A percentile compares a stretch with the other conserved stretches of the same genome.
These are phyloP conservation scores for Nomada ferruginata DNA, from an alignment of 2,888 invertebrate genomes.

Conservation along the genomic window DNA sequence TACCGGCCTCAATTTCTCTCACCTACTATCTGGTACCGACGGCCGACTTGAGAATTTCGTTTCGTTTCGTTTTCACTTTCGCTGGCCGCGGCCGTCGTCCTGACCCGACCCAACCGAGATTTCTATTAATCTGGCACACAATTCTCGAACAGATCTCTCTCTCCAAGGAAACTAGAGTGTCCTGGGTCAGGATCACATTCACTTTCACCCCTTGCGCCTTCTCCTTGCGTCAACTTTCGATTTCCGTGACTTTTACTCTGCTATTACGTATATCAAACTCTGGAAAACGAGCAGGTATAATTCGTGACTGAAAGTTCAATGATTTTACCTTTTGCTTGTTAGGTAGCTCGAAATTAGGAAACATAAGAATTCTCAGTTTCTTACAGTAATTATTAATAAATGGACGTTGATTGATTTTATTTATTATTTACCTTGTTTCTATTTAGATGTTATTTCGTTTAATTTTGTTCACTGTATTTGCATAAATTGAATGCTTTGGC, in stretches of 20 bases:
- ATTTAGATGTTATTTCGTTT: too few relatives aligned
- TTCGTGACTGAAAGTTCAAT: not conserved
- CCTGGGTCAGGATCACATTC: conserved; percentile 70
- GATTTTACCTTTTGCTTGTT: not conserved
- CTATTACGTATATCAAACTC: not conserved
- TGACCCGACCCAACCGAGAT: conserved; percentile 69
- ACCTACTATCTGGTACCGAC: conserved; percentile 49
- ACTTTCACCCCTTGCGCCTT: conserved; percentile 59
- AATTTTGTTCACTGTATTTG: too few relatives aligned
- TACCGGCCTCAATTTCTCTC: conserved; percentile 67
- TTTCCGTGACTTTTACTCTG: conserved; percentile 45
- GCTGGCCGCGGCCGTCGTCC: conserved; percentile 51
- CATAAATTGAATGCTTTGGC: too few relatives aligned
- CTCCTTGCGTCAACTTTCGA: conserved; percentile 55
- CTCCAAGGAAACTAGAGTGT: conserved; percentile 56
- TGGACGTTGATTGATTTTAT: not conserved
- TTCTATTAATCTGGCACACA: conserved; percentile 64
- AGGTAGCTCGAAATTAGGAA: not conserved
- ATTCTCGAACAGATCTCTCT: conserved; percentile 39
- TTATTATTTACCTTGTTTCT: not conserved
- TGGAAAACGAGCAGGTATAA: not conserved
- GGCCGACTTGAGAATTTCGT: conserved; percentile 55
- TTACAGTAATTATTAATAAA: not conserved
- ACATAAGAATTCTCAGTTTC: not conserved
- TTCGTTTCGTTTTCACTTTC: conserved; percentile 72